Percentiles rank a stretch among this genome's conserved stretches.
These are phyloP conservation scores for Periophthalmus magnuspinnatus DNA, from an alignment of 2,797 vertebrate species.

Conservation along the genomic window DNA sequence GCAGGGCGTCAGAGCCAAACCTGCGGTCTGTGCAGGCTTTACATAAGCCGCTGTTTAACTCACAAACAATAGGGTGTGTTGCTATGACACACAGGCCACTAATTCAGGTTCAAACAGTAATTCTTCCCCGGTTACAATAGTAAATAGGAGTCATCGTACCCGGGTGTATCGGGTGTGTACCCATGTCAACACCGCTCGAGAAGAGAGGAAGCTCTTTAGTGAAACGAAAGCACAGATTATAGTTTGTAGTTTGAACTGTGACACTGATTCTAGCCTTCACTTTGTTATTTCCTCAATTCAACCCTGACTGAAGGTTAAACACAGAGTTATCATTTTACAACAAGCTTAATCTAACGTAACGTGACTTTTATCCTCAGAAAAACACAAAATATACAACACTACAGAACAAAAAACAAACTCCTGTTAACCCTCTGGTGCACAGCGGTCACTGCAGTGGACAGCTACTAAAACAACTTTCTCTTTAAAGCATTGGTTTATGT, in stretches of 20 bases:
- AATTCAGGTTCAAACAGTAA: conserved; percentile 48
- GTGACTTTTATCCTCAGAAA: neutral
- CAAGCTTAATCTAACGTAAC: neutral
- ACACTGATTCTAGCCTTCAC: conserved; percentile 10
- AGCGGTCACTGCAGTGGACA: no score
- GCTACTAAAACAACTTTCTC: no score
- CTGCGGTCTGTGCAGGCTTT: conserved; percentile 54
- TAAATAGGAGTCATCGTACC: conserved; percentile 18
- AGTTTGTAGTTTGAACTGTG: neutral
- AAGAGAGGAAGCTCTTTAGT: conserved; percentile 4
- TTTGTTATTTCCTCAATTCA: conserved; percentile 4
- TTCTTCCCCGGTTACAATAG: conserved; percentile 35
- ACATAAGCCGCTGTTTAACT: conserved; percentile 77
- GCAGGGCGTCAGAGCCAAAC: conserved; percentile 40
- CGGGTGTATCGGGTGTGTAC: neutral
- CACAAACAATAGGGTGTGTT: conserved; percentile 72
- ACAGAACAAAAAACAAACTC: conserved; percentile 21
- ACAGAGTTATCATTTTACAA: neutral
- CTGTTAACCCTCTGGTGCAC: no score
- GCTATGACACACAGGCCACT: conserved; percentile 66
- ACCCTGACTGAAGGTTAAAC: neutral
- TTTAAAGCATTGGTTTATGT: no score
- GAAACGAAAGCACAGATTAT: conserved; percentile 23
- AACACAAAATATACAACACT: neutral
- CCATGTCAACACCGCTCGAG: neutral